These are phyloP conservation scores for Glossosoma conforme DNA, from an alignment of 1,140 invertebrate genomes.

Conservation along the genomic window DNA sequence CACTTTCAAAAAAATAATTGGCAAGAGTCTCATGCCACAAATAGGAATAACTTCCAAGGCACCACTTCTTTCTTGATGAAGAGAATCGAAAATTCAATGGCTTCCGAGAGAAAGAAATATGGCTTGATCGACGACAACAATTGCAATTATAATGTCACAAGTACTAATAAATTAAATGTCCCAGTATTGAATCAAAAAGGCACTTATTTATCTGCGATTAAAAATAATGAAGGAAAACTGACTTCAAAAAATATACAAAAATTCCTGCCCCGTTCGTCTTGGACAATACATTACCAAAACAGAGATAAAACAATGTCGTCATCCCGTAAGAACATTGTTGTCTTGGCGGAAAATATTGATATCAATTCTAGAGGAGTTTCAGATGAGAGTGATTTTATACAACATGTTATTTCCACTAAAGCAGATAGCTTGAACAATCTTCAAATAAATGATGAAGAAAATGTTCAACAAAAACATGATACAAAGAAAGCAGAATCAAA, in stretches of 20 bases:
- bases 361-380: neutral
- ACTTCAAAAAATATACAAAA: slow-evolving; percentile 9
- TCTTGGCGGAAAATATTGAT: neutral
- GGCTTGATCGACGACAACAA: neutral
- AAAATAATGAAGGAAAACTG: neutral
- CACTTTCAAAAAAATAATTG: slow-evolving; percentile 1
- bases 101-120: neutral
- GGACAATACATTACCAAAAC: slow-evolving; percentile 9
- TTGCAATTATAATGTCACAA: neutral
- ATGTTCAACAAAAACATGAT: neutral
- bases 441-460: neutral
- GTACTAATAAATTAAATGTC: slow-evolving; percentile 6
- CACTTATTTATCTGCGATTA: neutral
- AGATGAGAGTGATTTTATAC: neutral
- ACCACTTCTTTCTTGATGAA: slow-evolving; percentile 15
- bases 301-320: slow-evolving; percentile 1
- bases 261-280: neutral
- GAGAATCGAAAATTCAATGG: slow-evolving; percentile 13
- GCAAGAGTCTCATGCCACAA: neutral
- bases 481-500: neutral
- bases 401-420: too few species aligned
- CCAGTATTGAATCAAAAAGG: neutral
- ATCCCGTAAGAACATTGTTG: neutral
- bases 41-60: slow-evolving; percentile 2
- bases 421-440: neutral